Evolutionary conservation across 2,888 invertebrate genomes (phyloP).

Genomic region (Heliconius ethilla): DNA sequence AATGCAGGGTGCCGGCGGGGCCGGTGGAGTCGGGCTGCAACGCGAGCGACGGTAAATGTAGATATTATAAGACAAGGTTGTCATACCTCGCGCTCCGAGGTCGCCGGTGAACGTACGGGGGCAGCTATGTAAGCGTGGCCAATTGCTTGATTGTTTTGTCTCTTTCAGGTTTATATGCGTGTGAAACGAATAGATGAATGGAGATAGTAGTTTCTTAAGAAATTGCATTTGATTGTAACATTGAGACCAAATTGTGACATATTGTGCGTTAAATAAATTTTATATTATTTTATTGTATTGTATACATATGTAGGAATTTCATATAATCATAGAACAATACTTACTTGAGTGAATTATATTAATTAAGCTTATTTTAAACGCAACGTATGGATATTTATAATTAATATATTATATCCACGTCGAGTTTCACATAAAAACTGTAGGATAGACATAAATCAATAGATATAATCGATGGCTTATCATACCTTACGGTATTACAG

Average conservation of each 20-base stretch:
- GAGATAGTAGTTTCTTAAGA: slow-evolving; percentile 43
- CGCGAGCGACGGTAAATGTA: slow-evolving; percentile 53
- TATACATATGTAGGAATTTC: not conserved
- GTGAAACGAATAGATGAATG: slow-evolving; percentile 38
- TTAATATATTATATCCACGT: slow-evolving; percentile 8
- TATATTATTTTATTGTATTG: not conserved
- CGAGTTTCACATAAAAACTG: not conserved
- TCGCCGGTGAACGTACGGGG: slow-evolving; percentile 71
- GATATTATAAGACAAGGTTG: slow-evolving; percentile 63
- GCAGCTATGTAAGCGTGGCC: slow-evolving; percentile 63
- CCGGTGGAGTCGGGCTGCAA: slow-evolving; percentile 22
- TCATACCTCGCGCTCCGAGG: slow-evolving; percentile 63
- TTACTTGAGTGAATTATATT: not conserved
- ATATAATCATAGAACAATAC: not conserved
- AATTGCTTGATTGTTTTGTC: slow-evolving; percentile 54
- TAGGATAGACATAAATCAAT: slow-evolving; percentile 31
- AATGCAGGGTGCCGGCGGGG: slow-evolving; percentile 23
- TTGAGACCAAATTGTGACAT: slow-evolving; percentile 24
- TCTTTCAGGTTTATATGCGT: slow-evolving; percentile 45
- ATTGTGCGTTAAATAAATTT: not conserved
- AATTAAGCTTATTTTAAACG: not conserved
- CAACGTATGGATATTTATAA: not conserved
- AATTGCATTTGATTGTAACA: slow-evolving; percentile 40
- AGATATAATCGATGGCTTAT: slow-evolving; percentile 39
- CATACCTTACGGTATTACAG: slow-evolving; percentile 58